A percentile compares a stretch with the other conserved stretches of the same genome.
Conservation (phyloP, 2,113 vertebrate species). For the Megaceryle maxima region DNA sequence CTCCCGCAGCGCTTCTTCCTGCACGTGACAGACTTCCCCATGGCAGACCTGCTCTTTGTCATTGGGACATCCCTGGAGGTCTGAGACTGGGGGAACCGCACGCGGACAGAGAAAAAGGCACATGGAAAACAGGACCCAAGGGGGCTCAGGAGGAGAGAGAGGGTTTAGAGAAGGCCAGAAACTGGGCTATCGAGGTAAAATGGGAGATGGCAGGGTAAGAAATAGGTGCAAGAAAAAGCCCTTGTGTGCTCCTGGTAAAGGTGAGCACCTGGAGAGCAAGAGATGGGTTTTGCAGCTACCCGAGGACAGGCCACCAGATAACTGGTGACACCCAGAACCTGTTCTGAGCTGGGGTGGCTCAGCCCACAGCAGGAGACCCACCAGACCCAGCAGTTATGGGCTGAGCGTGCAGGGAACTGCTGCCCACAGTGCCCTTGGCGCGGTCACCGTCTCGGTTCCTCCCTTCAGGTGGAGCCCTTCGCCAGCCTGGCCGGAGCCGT, state of each 20-base stretch:
- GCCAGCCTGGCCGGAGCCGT: conserved; percentile 86
- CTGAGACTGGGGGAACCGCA: not conserved
- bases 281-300: not conserved
- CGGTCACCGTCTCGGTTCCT: not conserved
- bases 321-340: not conserved
- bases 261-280: not conserved
- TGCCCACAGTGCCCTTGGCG: accelerated
- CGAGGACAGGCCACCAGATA: not conserved
- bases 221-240: not conserved
- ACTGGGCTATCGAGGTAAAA: not conserved
- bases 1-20: conserved; percentile 87
- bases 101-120: not conserved
- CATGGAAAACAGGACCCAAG: not conserved
- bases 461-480: conserved; percentile 90
- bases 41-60: conserved; percentile 89
- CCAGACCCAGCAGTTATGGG: accelerated
- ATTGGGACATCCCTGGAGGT: conserved; percentile 96
- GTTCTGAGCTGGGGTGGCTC: not conserved
- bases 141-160: not conserved
- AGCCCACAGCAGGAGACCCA: accelerated
- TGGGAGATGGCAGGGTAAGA: not conserved
- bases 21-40: conserved; percentile 86
- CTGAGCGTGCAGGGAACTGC: accelerated
- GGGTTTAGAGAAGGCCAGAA: not conserved
- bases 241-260: not conserved